Conservation (phyloP, 2,113 vertebrate species). For the Neoarius graeffei region DNA sequence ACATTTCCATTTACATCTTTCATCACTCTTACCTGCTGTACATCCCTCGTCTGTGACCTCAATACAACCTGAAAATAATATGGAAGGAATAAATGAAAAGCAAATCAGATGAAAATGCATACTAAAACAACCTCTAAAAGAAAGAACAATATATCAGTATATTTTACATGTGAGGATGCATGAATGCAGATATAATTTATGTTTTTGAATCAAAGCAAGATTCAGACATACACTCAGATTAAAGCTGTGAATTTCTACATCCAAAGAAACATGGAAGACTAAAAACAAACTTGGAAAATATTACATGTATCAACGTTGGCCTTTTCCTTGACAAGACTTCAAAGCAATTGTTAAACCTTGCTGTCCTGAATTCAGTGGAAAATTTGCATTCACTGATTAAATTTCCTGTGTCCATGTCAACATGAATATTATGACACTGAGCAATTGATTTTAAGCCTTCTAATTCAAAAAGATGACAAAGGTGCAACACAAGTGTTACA, state of each 20-base stretch:
- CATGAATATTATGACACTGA: not conserved
- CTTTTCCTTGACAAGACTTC: not conserved
- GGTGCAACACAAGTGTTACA: no score
- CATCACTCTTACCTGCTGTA: no score
- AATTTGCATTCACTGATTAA: not conserved
- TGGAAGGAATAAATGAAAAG: not conserved
- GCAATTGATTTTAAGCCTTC: no score
- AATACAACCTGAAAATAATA: slow-evolving; percentile 54
- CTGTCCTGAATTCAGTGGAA: no score
- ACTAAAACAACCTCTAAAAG: not conserved
- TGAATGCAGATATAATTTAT: not conserved
- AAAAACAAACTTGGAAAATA: not conserved
- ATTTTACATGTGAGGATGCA: not conserved
- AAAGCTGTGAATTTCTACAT: not conserved
- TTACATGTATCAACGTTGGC: not conserved
- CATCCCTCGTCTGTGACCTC: slow-evolving; percentile 43
- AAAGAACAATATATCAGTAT: no score
- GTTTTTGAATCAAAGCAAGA: not conserved
- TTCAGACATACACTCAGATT: not conserved
- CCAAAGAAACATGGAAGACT: not conserved
- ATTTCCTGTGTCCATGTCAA: not conserved
- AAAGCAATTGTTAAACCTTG: not conserved
- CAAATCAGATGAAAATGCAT: not conserved
- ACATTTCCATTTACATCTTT: no score
- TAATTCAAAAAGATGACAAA: not conserved